Base-by-base conservation (phyloP, 2,888 invertebrate genomes). In the Pandemis heparana region DNA sequence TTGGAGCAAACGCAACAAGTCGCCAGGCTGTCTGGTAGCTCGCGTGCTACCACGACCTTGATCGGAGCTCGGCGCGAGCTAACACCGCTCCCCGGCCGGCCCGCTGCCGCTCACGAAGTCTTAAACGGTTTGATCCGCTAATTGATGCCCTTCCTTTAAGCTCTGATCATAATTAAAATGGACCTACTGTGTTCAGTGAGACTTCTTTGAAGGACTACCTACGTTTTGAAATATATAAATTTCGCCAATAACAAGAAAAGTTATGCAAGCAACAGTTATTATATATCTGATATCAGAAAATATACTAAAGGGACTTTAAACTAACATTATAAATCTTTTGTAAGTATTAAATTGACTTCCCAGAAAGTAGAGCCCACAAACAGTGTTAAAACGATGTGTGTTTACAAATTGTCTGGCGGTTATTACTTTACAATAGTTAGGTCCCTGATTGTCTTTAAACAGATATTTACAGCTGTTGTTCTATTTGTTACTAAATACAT, bases 41-140 rank as follows among this genome's bases (percentile, higher is more conserved):
- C 79, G 88, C 91, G 91, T 92, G 91, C 87, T 83, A 82, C 80
- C 77, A 82, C 84, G 89, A 92, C 92, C 91, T 92, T 90, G 89
- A 87, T 85, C 76, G 79, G 75, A 88, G 82, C 86, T 83, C 84
- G 82, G 80, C 83, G 84, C 81, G 83, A 84, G 85, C 85, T 88
- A 83, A 81, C 82, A 81, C 84, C 81, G 82, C 79, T 78, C 79
- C 84, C 85, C 82, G 83, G 82, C 81, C 83, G 74, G 80, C 75
- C 65, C 72, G 61, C 69, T 75, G 68, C 71, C 71, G 68, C 71
- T 67, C 70, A 70, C 77, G 53, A 71, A 60, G 63, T 66, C 75
- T 71, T 66, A 41, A 61, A 62, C 46, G 70, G 73, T 75, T 71
- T 74, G 67, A 71, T 70, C 67, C 74, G 43, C 70, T 75, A 74